phyloP scores from a whole-genome alignment of 2,888 invertebrate species.

The Lasioglossum malachurum region DNA sequence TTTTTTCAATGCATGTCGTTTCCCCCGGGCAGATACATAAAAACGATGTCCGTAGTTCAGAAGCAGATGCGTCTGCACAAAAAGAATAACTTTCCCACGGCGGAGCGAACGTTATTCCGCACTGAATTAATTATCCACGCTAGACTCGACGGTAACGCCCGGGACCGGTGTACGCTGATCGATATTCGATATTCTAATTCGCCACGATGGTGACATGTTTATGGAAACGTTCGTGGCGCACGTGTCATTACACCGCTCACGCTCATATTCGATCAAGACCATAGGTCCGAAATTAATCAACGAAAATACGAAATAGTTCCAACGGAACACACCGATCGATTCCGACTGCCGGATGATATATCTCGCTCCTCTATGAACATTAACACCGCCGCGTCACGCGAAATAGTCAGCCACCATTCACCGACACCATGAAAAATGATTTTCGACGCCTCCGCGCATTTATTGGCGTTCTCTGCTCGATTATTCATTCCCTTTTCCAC shows the following conservation, averaged over 20 bases:
- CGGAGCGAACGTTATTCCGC: conserved; percentile 37
- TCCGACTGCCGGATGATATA: background rate
- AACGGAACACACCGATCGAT: background rate
- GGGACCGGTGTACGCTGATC: conserved; percentile 51
- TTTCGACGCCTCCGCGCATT: background rate
- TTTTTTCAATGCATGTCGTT: background rate
- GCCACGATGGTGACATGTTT: conserved; percentile 60
- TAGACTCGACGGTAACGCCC: conserved; percentile 34
- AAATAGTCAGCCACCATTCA: background rate
- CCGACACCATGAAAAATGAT: background rate
- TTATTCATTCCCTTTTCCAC: background rate
- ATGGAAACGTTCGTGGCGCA: conserved; percentile 59
- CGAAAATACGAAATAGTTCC: conserved; percentile 24
- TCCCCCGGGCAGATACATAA: background rate
- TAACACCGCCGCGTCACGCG: background rate
- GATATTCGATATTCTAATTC: conserved; percentile 66
- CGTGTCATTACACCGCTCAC: conserved; percentile 29
- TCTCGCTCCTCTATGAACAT: background rate
- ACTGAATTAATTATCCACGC: conserved; percentile 56
- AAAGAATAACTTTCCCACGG: conserved; percentile 7
- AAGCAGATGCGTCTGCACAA: background rate
- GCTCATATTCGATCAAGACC: conserved; percentile 39
- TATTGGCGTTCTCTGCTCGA: background rate
- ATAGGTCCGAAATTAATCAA: conserved; percentile 43
- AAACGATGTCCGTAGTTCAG: background rate